Evolutionary conservation across 2,113 vertebrate genomes (phyloP).

Genomic region (Steatornis caripensis): DNA sequence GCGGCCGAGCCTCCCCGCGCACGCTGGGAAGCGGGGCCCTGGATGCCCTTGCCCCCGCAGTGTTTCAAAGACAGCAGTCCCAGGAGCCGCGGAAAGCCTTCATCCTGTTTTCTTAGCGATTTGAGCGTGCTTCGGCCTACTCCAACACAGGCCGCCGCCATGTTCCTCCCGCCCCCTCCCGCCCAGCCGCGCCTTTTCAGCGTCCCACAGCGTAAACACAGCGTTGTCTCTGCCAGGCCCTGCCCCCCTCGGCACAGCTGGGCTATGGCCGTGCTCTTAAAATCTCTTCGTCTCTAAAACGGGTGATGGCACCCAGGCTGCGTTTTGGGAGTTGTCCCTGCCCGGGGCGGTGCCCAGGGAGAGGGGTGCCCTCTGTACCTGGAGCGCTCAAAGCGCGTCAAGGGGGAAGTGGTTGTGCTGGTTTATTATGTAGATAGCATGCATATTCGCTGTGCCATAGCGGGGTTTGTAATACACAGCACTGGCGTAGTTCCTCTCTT

Average conservation of each 20-base stretch:
- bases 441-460: not conserved
- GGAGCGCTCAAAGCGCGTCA: not conserved
- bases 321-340: not conserved
- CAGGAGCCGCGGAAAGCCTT: fast-evolving
- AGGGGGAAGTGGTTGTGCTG: not conserved
- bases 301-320: fast-evolving
- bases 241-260: not conserved
- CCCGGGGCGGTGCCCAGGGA: not conserved
- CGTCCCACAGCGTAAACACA: not conserved
- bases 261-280: not conserved
- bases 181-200: not conserved
- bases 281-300: not conserved
- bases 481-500: not conserved
- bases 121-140: not conserved
- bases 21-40: fast-evolving
- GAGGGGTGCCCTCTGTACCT: not conserved
- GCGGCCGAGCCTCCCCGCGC: fast-evolving
- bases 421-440: not conserved
- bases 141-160: not conserved
- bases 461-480: not conserved
- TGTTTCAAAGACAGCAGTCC: fast-evolving
- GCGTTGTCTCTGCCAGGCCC: not conserved
- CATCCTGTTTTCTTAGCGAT: not conserved
- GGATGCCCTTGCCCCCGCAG: fast-evolving
- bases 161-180: not conserved